Evolutionary conservation across 2,797 vertebrate species (phyloP).

Genomic region (Malacoraja senta): DNA sequence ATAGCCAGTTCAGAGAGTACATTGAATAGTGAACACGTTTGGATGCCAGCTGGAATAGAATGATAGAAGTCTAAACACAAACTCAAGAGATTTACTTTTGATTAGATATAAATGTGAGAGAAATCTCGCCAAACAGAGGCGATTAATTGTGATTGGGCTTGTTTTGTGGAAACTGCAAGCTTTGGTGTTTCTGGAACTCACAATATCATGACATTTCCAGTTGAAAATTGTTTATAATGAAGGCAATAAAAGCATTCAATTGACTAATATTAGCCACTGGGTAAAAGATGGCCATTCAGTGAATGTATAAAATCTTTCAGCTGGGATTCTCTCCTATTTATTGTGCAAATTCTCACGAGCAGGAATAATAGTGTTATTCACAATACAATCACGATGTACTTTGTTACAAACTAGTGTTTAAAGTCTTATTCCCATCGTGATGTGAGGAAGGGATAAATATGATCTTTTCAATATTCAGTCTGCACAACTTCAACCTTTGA

Average conservation of each 20-base stretch:
- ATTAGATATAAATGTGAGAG: neutral
- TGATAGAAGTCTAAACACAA: neutral
- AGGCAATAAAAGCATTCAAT: conserved; percentile 11
- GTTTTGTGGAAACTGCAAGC: neutral
- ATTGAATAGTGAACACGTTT: neutral
- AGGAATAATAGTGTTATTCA: conserved; percentile 35
- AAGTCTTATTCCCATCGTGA: neutral
- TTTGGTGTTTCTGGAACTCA: conserved; percentile 3
- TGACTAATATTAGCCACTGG: neutral
- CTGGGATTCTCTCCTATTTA: neutral
- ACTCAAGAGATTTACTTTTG: neutral
- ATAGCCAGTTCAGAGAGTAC: neutral
- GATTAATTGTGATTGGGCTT: neutral
- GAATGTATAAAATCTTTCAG: neutral
- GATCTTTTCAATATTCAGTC: neutral
- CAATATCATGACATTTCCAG: too few species aligned
- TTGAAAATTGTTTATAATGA: neutral
- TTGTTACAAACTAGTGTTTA: neutral
- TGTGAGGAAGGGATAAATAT: neutral
- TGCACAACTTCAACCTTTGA: neutral
- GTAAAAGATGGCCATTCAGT: neutral
- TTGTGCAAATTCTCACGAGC: conserved; percentile 15
- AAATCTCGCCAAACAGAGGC: neutral
- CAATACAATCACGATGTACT: conserved; percentile 13
- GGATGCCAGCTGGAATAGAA: too few species aligned